Evolutionary conservation across 2,888 invertebrate species (phyloP).

Genomic region (Rugalucina vietnamica): DNA sequence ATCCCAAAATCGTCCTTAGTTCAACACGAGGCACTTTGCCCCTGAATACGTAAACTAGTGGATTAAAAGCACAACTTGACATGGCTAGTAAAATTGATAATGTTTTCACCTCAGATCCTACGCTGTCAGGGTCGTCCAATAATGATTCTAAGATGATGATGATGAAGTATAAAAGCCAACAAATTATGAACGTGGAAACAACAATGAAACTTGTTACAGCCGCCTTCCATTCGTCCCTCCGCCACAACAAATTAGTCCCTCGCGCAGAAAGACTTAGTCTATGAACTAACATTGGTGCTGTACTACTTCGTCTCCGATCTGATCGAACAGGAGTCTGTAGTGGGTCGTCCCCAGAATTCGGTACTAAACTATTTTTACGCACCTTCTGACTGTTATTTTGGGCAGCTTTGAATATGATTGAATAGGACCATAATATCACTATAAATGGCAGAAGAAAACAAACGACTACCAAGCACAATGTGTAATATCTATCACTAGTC

Average conservation of each 20-base stretch:
- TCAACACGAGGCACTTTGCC: slow-evolving; percentile 74
- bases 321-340: slow-evolving; percentile 66
- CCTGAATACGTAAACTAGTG: slow-evolving; percentile 91
- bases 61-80: slow-evolving; percentile 88
- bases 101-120: slow-evolving; percentile 81
- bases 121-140: slow-evolving; percentile 75
- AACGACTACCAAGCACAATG: slow-evolving; percentile 83
- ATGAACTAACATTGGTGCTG: slow-evolving; percentile 82
- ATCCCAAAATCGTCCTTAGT: slow-evolving; percentile 67
- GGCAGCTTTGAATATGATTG: slow-evolving; percentile 88
- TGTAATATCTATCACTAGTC: slow-evolving; percentile 80
- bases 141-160: slow-evolving; percentile 75
- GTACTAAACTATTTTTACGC: slow-evolving; percentile 85
- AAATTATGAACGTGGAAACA: slow-evolving; percentile 88
- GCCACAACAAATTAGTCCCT: slow-evolving; percentile 87
- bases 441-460: slow-evolving; percentile 85
- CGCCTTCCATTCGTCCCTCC: slow-evolving; percentile 94
- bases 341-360: slow-evolving; percentile 60
- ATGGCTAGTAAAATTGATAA: slow-evolving; percentile 85
- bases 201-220: slow-evolving; percentile 93
- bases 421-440: slow-evolving; percentile 89
- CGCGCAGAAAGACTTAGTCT: slow-evolving; percentile 92
- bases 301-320: slow-evolving; percentile 69
- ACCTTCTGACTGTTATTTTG: slow-evolving; percentile 89
- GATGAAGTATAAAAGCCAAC: slow-evolving; percentile 86